These are phyloP conservation scores for Vanacampus margaritifer DNA, from an alignment of 2,113 vertebrate genomes.

Conservation along the genomic window DNA sequence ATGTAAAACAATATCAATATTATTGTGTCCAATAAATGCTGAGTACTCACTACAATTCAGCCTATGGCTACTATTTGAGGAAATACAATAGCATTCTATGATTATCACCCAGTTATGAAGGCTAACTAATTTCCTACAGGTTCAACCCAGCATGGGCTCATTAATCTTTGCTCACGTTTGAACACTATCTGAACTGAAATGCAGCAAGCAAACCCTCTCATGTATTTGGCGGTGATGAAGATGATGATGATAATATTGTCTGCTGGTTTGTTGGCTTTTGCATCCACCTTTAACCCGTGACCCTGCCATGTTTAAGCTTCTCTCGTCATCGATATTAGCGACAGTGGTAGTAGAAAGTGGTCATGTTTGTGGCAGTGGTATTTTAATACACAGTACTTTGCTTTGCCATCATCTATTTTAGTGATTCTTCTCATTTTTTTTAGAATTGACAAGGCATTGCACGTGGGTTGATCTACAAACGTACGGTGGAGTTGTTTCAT, in stretches of 20 bases:
- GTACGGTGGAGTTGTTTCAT: not conserved
- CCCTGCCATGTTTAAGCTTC: conserved; percentile 36
- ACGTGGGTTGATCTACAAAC: not conserved
- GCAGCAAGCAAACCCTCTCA: conserved; percentile 22
- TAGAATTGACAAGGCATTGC: not conserved
- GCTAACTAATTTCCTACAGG: not conserved
- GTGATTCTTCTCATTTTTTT: not conserved
- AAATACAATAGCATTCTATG: not conserved
- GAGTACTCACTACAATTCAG: not conserved
- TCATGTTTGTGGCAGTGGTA: conserved; percentile 41
- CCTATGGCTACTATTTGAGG: not conserved
- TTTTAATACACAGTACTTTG: conserved; percentile 46
- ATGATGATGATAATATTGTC: conserved; percentile 16
- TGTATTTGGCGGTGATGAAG: conserved; percentile 4
- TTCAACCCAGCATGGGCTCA: not conserved
- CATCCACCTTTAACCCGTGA: conserved; percentile 33
- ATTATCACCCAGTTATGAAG: not conserved
- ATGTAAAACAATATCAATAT: no score
- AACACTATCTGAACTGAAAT: conserved; percentile 32
- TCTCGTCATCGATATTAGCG: conserved; percentile 55
- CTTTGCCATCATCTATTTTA: conserved; percentile 43
- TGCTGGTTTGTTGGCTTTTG: conserved; percentile 40
- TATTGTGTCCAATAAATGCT: not conserved
- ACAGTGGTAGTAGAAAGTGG: conserved; percentile 53
- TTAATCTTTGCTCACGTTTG: not conserved